phyloP scores from a whole-genome alignment of 2,797 vertebrate genomes.

The Eulemur rubriventer region DNA sequence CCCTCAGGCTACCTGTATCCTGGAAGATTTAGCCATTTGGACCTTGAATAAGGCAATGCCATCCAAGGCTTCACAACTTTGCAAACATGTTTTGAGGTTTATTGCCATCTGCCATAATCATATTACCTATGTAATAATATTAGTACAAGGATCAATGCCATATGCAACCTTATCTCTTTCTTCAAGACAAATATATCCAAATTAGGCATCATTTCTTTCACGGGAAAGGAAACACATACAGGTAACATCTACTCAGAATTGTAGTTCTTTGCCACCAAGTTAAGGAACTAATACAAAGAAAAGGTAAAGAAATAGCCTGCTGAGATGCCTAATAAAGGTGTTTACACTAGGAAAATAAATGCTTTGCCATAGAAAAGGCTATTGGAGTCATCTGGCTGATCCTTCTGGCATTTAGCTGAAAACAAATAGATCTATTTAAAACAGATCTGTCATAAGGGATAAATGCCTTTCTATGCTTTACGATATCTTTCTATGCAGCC shows the following conservation, averaged over 20 bases:
- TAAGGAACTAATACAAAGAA: conserved; percentile 12
- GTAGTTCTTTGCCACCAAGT: conserved; percentile 21
- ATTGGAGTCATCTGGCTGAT: neutral
- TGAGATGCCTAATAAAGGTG: conserved; percentile 28
- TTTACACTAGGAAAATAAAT: conserved; percentile 58
- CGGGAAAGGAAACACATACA: neutral
- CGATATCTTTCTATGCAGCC: neutral
- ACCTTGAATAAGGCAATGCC: conserved; percentile 7
- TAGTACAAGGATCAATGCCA: neutral
- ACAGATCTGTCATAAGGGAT: conserved; percentile 13
- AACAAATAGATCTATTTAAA: conserved; percentile 66
- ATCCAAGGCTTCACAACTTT: conserved; percentile 1
- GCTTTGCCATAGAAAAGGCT: conserved; percentile 22
- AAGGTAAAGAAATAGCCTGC: neutral
- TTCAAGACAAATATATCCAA: neutral
- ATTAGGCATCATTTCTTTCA: conserved; percentile 18
- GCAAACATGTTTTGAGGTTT: conserved; percentile 32
- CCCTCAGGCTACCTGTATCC: neutral
- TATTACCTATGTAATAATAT: conserved; percentile 18
- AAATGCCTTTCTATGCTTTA: neutral
- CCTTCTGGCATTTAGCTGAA: conserved; percentile 63
- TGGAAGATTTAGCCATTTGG: conserved; percentile 58
- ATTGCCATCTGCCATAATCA: conserved; percentile 28
- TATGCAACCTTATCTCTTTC: neutral
- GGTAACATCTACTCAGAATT: conserved; percentile 1